Conservation (phyloP, 2,113 vertebrate species). For the Paramisgurnus dabryanus region DNA sequence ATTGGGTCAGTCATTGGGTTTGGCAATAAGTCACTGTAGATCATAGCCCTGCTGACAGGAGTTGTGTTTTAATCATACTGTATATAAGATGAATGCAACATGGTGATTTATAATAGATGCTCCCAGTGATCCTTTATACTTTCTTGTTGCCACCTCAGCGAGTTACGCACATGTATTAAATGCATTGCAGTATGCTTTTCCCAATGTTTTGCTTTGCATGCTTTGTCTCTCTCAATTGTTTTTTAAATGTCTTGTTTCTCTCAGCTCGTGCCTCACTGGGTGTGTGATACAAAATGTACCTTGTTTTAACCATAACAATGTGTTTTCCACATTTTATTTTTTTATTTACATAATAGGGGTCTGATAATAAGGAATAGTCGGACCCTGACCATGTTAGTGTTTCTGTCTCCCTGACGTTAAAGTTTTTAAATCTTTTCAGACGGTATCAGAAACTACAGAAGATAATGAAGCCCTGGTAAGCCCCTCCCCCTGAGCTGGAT, state of each 20-base stretch:
- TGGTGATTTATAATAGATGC: neutral
- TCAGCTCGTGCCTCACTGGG: neutral
- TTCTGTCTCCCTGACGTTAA: conserved; percentile 72
- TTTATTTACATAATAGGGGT: conserved; percentile 11
- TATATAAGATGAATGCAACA: neutral
- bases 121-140: neutral
- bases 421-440: conserved; percentile 95
- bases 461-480: conserved; percentile 99
- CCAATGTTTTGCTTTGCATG: conserved; percentile 58
- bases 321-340: conserved; percentile 3
- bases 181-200: conserved; percentile 33
- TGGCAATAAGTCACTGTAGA: neutral
- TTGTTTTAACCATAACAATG: conserved; percentile 23
- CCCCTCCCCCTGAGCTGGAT: conserved; percentile 61
- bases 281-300: neutral
- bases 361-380: conserved; percentile 42
- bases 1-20: conserved; percentile 31
- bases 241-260: neutral
- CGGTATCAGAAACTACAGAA: conserved; percentile 99
- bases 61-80: neutral
- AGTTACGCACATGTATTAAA: neutral
- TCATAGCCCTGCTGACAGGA: conserved; percentile 22
- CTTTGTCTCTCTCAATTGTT: conserved; percentile 44
- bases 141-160: neutral
- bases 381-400: conserved; percentile 45